Conservation (phyloP, 2,113 vertebrate genomes). For the Rhynchopsitta pachyrhyncha region DNA sequence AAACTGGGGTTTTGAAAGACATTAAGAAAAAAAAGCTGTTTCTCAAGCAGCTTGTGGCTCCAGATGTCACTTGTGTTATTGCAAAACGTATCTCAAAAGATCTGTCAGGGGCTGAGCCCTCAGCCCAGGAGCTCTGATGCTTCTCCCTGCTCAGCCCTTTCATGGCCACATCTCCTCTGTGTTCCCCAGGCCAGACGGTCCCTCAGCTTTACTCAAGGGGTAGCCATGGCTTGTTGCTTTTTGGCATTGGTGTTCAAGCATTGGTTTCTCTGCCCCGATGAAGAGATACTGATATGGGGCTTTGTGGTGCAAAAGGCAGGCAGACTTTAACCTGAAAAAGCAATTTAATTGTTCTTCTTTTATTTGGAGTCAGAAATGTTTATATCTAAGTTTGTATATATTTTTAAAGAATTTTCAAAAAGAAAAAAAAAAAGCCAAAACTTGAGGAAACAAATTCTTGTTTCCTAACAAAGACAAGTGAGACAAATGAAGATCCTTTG, state of each 20-base stretch:
- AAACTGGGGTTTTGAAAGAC: not conserved
- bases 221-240: not conserved
- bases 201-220: not conserved
- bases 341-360: not conserved
- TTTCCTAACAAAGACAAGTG: not conserved
- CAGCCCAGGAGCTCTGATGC: not conserved
- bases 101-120: not conserved
- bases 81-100: not conserved
- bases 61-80: not conserved
- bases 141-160: not conserved
- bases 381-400: not conserved
- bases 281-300: not conserved
- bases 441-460: not conserved
- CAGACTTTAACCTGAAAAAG: not conserved
- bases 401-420: not conserved
- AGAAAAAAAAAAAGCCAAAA: not conserved
- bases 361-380: not conserved
- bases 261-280: not conserved
- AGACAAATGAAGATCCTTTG: not conserved
- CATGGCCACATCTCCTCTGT: not conserved
- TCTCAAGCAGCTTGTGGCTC: not conserved
- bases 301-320: not conserved
- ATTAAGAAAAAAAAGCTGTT: fast-evolving
- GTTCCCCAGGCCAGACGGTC: not conserved
- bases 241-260: fast-evolving